Evolutionary conservation across 2,888 invertebrate genomes (phyloP).

Genomic region (Habrosyne pyritoides): DNA sequence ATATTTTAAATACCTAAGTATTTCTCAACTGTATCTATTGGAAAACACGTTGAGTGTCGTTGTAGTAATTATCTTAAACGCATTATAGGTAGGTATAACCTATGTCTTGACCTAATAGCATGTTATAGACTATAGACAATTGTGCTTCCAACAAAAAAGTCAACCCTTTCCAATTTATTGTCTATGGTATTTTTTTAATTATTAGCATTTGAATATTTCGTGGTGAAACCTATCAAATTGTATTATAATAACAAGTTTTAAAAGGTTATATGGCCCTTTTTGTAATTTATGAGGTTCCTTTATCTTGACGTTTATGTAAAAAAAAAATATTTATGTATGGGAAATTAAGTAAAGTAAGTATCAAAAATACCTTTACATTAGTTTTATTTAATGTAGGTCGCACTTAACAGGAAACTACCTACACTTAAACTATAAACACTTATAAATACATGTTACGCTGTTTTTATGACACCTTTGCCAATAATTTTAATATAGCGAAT

Average conservation of each 20-base stretch:
- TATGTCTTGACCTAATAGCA: not conserved
- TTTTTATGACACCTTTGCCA: too few relatives aligned
- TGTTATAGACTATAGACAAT: not conserved
- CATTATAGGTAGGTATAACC: not conserved
- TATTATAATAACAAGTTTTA: too few relatives aligned
- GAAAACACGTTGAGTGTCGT: not conserved
- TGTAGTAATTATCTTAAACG: not conserved
- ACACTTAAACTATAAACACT: not conserved
- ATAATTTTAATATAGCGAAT: not conserved
- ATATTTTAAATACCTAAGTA: not conserved
- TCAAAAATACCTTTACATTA: not conserved
- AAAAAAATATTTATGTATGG: too few relatives aligned
- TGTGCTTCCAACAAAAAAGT: not conserved
- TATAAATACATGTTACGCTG: not conserved
- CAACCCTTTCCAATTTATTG: too few relatives aligned
- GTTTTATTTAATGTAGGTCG: not conserved
- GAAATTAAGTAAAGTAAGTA: not conserved
- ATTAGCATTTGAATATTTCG: too few relatives aligned
- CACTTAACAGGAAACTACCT: not conserved
- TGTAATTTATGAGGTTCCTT: too few relatives aligned
- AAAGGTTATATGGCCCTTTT: too few relatives aligned
- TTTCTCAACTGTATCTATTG: not conserved
- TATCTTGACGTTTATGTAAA: too few relatives aligned
- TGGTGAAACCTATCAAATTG: too few relatives aligned
- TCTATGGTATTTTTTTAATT: too few relatives aligned